Percentiles rank a stretch among this genome's conserved stretches.
phyloP scores from a whole-genome alignment of 2,113 vertebrate genomes.

The Phaethornis superciliosus region DNA sequence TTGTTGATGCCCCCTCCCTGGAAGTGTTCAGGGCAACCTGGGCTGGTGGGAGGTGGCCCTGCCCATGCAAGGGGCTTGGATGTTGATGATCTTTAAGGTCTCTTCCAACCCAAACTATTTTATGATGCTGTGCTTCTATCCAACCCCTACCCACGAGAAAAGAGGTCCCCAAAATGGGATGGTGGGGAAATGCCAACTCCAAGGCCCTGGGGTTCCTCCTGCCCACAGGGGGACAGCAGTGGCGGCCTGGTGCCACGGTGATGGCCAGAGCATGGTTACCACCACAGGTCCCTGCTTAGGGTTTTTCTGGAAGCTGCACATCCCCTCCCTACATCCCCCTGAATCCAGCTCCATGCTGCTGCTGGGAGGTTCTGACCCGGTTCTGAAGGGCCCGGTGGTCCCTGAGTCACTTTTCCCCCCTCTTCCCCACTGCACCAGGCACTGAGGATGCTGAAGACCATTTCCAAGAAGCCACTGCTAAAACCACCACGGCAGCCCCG shows the following conservation, averaged over 20 bases:
- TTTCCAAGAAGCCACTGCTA: constrained; percentile 61
- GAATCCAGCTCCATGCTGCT: accelerated
- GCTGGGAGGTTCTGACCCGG: accelerated
- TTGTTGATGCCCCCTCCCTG: no score
- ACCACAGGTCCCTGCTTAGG: not conserved
- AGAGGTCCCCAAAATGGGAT: no score
- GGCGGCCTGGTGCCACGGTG: accelerated
- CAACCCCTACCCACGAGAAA: not conserved
- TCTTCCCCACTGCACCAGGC: constrained; percentile 39
- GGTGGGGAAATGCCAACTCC: not conserved
- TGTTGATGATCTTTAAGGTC: no score
- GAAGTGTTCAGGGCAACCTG: no score
- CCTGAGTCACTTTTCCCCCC: not conserved
- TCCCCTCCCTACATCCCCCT: not conserved
- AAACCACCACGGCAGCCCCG: constrained; percentile 31
- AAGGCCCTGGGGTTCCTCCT: not conserved
- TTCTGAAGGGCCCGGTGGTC: no score
- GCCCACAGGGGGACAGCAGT: accelerated
- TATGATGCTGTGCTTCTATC: no score
- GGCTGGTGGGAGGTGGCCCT: no score
- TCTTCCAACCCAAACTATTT: no score
- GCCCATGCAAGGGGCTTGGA: no score
- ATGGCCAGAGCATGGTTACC: accelerated
- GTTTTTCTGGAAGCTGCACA: not conserved
- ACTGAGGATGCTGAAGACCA: constrained; percentile 52